Conservation (phyloP, 1,140 invertebrate species). For the Ctenoplectra terminalis region DNA sequence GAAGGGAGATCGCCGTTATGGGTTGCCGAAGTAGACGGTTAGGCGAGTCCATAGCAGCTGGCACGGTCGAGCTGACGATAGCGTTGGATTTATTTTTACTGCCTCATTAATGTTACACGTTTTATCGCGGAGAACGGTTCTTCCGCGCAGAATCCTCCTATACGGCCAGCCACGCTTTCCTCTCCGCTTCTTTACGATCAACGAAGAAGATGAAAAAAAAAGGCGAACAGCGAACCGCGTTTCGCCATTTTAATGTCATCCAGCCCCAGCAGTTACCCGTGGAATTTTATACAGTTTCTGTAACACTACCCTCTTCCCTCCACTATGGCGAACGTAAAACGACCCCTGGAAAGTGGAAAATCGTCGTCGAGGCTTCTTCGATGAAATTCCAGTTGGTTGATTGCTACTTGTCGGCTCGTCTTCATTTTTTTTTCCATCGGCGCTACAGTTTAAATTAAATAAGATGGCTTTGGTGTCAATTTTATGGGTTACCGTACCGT, state of each 20-base stretch:
- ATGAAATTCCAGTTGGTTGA: background rate
- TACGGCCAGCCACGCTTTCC: slow-evolving; percentile 60
- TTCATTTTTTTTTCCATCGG: background rate
- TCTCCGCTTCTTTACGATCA: slow-evolving; percentile 72
- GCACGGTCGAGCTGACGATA: slow-evolving; percentile 66
- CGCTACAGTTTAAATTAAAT: slow-evolving; percentile 9
- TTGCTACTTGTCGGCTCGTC: slow-evolving; percentile 17
- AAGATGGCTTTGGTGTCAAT: background rate
- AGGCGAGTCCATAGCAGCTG: slow-evolving; percentile 4
- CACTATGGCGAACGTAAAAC: background rate
- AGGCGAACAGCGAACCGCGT: slow-evolving; percentile 41
- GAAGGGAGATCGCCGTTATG: background rate
- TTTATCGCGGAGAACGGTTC: slow-evolving; percentile 75
- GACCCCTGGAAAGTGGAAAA: slow-evolving; percentile 33
- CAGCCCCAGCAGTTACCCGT: slow-evolving; percentile 13
- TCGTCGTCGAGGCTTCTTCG: background rate
- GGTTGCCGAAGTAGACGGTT: slow-evolving; percentile 5
- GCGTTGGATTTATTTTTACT: slow-evolving; percentile 79
- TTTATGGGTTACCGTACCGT: background rate
- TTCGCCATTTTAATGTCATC: slow-evolving; percentile 44
- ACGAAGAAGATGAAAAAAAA: slow-evolving; percentile 51
- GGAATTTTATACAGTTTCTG: slow-evolving; percentile 45
- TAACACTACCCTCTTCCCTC: slow-evolving; percentile 4
- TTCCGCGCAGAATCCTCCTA: slow-evolving; percentile 59
- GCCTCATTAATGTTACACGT: slow-evolving; percentile 80